A percentile compares a stretch with the other conserved stretches of the same genome.
Conservation (phyloP, 2,888 invertebrate species). For the Blastobasis lacticolella region DNA sequence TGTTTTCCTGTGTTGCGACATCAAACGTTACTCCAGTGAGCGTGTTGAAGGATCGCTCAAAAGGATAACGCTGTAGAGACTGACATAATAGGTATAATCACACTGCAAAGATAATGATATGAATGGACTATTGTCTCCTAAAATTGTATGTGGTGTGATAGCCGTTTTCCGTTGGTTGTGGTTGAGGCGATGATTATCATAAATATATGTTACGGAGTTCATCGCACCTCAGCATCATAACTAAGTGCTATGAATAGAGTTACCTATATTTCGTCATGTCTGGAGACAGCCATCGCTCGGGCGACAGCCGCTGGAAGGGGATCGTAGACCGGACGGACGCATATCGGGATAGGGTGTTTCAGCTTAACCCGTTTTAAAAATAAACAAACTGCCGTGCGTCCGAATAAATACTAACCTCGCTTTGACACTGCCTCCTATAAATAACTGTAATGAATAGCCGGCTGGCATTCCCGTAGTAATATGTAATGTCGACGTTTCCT, state of each 20-base stretch:
- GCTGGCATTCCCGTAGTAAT: slow-evolving; percentile 58
- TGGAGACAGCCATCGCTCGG: slow-evolving; percentile 37
- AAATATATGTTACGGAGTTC: slow-evolving; percentile 32
- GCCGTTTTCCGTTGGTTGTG: slow-evolving; percentile 6
- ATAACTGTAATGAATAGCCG: slow-evolving; percentile 70
- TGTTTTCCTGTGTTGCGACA: slow-evolving; percentile 37
- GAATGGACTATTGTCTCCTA: slow-evolving; percentile 12
- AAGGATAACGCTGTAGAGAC: not conserved
- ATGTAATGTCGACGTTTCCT: slow-evolving; percentile 64
- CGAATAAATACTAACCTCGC: slow-evolving; percentile 64
- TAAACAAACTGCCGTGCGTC: slow-evolving; percentile 61
- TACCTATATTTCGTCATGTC: slow-evolving; percentile 47
- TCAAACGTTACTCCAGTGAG: slow-evolving; percentile 12
- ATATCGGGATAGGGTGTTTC: slow-evolving; percentile 62
- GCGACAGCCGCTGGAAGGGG: slow-evolving; percentile 43
- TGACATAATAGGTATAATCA: not conserved
- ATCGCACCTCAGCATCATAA: slow-evolving; percentile 42
- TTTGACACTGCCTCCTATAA: slow-evolving; percentile 69
- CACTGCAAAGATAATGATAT: slow-evolving; percentile 10
- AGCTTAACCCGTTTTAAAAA: slow-evolving; percentile 62
- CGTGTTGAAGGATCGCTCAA: not conserved
- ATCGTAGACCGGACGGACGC: slow-evolving; percentile 43
- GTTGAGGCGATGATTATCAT: slow-evolving; percentile 1
- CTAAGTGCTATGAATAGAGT: slow-evolving; percentile 52
- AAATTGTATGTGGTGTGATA: too few relatives aligned